A percentile compares a stretch with the other conserved stretches of the same genome.
phyloP scores from a whole-genome alignment of 2,797 vertebrate genomes.

The Cyclura pinguis region DNA sequence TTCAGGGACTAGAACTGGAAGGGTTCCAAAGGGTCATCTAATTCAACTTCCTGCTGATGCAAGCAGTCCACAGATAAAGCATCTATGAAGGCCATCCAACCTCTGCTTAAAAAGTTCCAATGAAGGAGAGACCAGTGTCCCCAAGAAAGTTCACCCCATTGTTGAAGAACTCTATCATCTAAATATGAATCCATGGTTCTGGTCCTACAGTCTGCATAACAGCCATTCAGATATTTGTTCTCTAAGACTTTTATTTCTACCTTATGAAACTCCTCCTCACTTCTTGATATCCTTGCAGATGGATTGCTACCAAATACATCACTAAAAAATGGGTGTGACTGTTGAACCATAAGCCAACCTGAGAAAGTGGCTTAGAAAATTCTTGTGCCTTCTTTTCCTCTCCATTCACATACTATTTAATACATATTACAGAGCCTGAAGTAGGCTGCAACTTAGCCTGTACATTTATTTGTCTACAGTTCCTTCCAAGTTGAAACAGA shows the following conservation, averaged over 20 bases:
- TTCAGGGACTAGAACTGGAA: background rate
- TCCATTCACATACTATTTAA: slow-evolving; percentile 5
- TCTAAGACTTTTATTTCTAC: no score
- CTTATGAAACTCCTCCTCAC: no score
- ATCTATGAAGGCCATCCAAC: no score
- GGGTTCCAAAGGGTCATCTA: background rate
- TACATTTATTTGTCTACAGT: background rate
- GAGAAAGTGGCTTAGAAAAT: background rate
- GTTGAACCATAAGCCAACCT: background rate
- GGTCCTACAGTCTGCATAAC: no score
- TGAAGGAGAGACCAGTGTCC: no score
- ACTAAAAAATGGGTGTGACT: background rate
- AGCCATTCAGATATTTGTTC: background rate
- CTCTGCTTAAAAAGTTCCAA: no score
- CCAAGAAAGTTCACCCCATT: no score
- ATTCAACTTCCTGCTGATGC: no score
- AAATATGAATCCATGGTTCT: no score
- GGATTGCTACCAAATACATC: background rate
- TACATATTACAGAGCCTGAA: background rate
- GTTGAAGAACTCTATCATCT: no score
- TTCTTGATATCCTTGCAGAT: background rate
- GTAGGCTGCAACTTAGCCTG: background rate
- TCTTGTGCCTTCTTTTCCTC: background rate
- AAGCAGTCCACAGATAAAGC: no score
- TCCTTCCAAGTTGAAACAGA: background rate